A percentile compares a stretch with the other conserved stretches of the same genome.
Conservation (phyloP, 2,888 invertebrate genomes). For the Meandrusa payeni region DNA sequence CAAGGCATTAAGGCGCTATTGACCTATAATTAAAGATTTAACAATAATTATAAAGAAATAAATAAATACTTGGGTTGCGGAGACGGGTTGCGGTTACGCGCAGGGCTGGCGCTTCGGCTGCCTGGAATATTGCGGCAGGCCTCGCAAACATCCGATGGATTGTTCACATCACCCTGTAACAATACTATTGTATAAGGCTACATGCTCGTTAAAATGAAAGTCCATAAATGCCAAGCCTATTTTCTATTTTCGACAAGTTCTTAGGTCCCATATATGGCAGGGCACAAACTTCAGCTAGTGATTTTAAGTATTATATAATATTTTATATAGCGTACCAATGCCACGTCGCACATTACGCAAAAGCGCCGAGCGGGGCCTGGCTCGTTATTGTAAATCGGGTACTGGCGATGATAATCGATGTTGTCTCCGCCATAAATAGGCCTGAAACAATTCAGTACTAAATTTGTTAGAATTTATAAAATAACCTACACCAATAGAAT, state of each 20-base stretch:
- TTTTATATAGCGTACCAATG: not conserved
- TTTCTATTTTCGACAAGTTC: no score
- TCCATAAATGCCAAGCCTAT: no score
- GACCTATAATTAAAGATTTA: no score
- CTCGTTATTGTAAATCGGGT: no score
- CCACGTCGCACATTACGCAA: not conserved
- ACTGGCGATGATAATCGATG: not conserved
- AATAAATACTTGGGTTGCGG: not conserved
- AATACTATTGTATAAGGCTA: no score
- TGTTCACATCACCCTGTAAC: not conserved
- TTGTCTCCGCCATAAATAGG: not conserved
- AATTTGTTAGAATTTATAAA: no score
- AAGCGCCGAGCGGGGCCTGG: not conserved
- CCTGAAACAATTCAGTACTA: conserved; percentile 2
- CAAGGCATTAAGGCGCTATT: no score
- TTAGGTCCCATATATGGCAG: no score
- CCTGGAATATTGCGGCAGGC: not conserved
- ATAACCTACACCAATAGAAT: no score
- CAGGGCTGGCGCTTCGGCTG: not conserved
- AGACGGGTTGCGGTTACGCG: not conserved
- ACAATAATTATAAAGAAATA: no score
- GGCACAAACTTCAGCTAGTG: no score
- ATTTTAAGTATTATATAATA: not conserved
- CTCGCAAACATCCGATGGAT: not conserved
- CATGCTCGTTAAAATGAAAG: no score